A percentile compares a stretch with the other conserved stretches of the same genome.
phyloP scores from a whole-genome alignment of 2,797 vertebrate genomes.

The Aeoliscus strigatus region DNA sequence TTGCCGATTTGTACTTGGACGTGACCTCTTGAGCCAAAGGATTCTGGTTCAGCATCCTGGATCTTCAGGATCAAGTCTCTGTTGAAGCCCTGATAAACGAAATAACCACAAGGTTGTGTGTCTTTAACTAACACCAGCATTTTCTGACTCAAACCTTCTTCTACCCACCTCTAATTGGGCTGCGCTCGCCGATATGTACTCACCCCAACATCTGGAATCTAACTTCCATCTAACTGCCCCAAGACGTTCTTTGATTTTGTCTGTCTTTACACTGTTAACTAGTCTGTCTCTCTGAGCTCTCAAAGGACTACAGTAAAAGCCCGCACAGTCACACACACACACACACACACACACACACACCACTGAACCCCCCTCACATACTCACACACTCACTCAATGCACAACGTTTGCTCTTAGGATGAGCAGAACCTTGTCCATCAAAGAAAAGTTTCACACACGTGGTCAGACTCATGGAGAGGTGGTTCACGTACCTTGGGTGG shows the following conservation, averaged over 20 bases:
- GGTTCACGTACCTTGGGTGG: slow-evolving; percentile 40
- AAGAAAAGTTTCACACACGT: slow-evolving; percentile 21
- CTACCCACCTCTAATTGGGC: slow-evolving; percentile 43
- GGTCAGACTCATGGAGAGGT: slow-evolving; percentile 58
- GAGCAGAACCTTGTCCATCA: neutral
- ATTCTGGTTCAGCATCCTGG: too few species aligned
- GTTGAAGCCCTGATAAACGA: too few species aligned
- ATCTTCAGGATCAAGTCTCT: too few species aligned
- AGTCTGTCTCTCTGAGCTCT: slow-evolving; percentile 69
- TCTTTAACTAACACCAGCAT: slow-evolving; percentile 23
- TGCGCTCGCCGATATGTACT: slow-evolving; percentile 29
- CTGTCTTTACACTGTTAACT: slow-evolving; percentile 54
- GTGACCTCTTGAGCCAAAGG: too few species aligned
- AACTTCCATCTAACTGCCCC: too few species aligned
- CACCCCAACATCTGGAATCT: slow-evolving; percentile 24
- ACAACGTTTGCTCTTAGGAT: too few species aligned
- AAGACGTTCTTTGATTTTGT: slow-evolving; percentile 35
- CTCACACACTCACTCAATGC: slow-evolving; percentile 1
- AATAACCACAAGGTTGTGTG: slow-evolving; percentile 5
- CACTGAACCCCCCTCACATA: neutral
- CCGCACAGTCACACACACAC: slow-evolving; percentile 63
- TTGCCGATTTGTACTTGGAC: too few species aligned
- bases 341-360: neutral
- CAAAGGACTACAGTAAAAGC: slow-evolving; percentile 71
- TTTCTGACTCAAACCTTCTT: slow-evolving; percentile 33